These are phyloP conservation scores for Semibalanus balanoides DNA, from an alignment of 1,140 invertebrate genomes.

Conservation along the genomic window DNA sequence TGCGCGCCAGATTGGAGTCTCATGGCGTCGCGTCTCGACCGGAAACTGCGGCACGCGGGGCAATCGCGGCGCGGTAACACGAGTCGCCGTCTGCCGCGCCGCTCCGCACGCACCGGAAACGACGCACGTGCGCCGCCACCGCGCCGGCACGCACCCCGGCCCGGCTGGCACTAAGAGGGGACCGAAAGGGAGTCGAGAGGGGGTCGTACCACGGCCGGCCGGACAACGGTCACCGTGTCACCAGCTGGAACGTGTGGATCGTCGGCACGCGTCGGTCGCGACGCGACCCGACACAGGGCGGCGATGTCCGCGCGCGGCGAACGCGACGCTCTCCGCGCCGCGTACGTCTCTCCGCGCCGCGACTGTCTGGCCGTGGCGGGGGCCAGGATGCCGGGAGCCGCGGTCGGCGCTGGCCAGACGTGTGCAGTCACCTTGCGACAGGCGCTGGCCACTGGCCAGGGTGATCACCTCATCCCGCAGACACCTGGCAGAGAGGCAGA, in stretches of 20 bases:
- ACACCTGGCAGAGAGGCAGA: no score
- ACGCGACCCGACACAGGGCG: not conserved
- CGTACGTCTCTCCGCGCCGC: not conserved
- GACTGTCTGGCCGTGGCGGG: not conserved
- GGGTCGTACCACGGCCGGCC: no score
- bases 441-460: not conserved
- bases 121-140: not conserved
- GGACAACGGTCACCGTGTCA: not conserved
- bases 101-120: not conserved
- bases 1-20: no score
- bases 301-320: not conserved
- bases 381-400: not conserved
- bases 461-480: no score
- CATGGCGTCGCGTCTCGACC: not conserved
- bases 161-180: no score
- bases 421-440: not conserved
- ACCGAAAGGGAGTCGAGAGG: not conserved
- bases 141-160: not conserved
- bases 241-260: not conserved
- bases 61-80: not conserved
- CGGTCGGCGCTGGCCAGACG: no score
- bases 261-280: no score
- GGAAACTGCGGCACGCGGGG: not conserved
- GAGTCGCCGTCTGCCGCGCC: not conserved
- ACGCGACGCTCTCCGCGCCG: not conserved